Evolutionary conservation across 2,797 vertebrate species (phyloP), one percentile per base, ranked within the genome.

Genomic region (Halcyon badia): DNA sequence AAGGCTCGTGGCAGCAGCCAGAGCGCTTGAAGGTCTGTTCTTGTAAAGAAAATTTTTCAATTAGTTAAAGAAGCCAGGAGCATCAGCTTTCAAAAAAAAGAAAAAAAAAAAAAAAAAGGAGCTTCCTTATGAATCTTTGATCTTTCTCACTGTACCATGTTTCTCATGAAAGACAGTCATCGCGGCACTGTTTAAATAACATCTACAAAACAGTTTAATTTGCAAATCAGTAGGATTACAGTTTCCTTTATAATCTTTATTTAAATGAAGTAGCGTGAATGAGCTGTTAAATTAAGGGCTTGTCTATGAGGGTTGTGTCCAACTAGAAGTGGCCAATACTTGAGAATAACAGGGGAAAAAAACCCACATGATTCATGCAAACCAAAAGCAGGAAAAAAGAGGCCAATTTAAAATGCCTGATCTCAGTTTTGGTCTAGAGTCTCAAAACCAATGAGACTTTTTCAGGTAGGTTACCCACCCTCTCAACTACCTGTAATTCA

Each of bases 31-130:
- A 98, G 96, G 97, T 97, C 93, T 98, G 97, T 97, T 98, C 97
- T 97, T 97, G 97, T 98, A 97, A 97, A 97, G 97, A 98, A 98
- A 96, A 92, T 88, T 94, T 97, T 97, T 98, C 98, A 98, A 98
- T 98, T 98, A 98, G 97, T 97, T 96, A 98, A 98, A 97, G 97
- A 96, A 98, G 96, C 97, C 97, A 97, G 95, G 84, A 97, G 96
- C 96, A 98, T 95, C 39, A 9, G 94, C 90, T 97, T 98, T 97
- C 97, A 96, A 92, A 98, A 96, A 61, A 60, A 60, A 61, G 26
- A 37, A 26, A 37, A 35, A 6, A 66, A 48, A 48, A 46, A 66
- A 25, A 66, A 25, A 66, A 35, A 96, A 90, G 95, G 51, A 95
- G 92, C 86, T 98, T 98, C 92, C 95, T 91, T 95, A 89, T 91